Percentiles rank a stretch among this genome's conserved stretches.
phyloP scores from a whole-genome alignment of 2,797 vertebrate genomes.

The Ibycter americanus region DNA sequence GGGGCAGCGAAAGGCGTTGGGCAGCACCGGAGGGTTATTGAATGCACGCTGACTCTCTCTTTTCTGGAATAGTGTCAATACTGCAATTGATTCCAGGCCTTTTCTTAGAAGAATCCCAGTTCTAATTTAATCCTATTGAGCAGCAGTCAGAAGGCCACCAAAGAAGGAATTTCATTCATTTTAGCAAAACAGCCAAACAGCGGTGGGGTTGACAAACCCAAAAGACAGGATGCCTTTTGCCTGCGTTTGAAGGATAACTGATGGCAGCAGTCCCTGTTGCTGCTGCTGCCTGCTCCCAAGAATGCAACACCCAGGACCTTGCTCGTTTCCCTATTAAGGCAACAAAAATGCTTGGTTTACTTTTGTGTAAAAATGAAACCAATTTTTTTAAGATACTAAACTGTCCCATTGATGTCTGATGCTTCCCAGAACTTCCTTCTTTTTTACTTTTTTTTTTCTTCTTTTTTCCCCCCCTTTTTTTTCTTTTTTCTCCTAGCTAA shows the following conservation, averaged over 20 bases:
- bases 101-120: constrained; percentile 26
- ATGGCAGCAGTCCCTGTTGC: not conserved
- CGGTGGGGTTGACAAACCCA: not conserved
- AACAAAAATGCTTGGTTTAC: not conserved
- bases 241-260: not conserved
- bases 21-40: not conserved
- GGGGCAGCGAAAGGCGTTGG: not conserved
- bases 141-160: not conserved
- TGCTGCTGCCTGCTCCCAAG: not conserved
- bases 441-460: no score
- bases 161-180: not conserved
- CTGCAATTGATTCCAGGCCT: not conserved
- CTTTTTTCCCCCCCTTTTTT: not conserved
- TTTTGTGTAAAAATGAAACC: not conserved
- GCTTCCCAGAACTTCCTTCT: not conserved
- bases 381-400: not conserved
- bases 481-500: not conserved
- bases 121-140: constrained; percentile 42
- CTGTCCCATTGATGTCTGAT: not conserved
- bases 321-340: not conserved
- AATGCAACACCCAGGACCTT: not conserved
- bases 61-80: not conserved
- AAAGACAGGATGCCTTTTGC: not conserved
- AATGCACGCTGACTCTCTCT: not conserved
- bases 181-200: not conserved